phyloP scores from a whole-genome alignment of 1,140 invertebrate genomes.

The Marisa cornuarietis region DNA sequence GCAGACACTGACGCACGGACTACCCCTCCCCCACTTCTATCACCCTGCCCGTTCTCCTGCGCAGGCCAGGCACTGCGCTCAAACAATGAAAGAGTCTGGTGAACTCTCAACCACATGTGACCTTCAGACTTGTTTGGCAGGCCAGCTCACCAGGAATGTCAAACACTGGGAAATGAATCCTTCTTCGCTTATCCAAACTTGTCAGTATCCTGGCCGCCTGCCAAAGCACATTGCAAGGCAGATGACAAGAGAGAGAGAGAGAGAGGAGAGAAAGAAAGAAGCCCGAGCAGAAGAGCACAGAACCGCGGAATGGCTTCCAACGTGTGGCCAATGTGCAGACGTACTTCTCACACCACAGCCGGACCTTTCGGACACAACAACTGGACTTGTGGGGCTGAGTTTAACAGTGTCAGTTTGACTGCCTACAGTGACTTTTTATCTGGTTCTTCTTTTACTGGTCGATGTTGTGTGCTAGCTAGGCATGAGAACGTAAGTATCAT shows the following conservation, averaged over 20 bases:
- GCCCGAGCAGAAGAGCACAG: no score
- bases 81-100: conserved; percentile 38
- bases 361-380: not conserved
- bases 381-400: not conserved
- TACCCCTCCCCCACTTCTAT: not conserved
- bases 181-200: conserved; percentile 39
- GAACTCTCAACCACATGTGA: conserved; percentile 36
- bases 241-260: not conserved
- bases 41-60: not conserved
- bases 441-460: no score
- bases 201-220: conserved; percentile 36
- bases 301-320: no score
- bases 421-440: not conserved
- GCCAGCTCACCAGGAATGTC: conserved; percentile 40
- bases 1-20: not conserved
- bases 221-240: conserved; percentile 27
- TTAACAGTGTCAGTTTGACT: not conserved
- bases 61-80: not conserved
- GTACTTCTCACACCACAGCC: not conserved
- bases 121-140: conserved; percentile 42
- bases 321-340: no score
- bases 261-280: no score
- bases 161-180: conserved; percentile 44
- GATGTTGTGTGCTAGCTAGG: no score
- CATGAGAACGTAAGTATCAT: no score